phyloP scores from a whole-genome alignment of 2,888 invertebrate species.

The Andrena camellia region DNA sequence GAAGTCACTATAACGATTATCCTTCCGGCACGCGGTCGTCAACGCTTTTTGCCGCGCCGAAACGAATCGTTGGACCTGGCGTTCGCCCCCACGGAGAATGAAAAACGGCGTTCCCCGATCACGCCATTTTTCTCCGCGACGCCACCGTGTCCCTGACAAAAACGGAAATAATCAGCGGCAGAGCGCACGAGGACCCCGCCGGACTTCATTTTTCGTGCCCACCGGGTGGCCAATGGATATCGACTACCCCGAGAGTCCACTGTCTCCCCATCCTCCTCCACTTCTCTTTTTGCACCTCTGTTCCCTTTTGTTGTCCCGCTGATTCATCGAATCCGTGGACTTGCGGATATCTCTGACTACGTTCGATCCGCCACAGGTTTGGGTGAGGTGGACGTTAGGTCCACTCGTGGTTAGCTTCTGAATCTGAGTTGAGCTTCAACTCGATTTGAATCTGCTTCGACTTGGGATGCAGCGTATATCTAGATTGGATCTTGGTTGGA shows the following conservation, averaged over 20 bases:
- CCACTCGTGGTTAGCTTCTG: too few species aligned
- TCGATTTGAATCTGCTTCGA: too few species aligned
- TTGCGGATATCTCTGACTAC: slow-evolving; percentile 31
- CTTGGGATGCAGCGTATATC: too few species aligned
- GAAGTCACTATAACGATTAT: slow-evolving; percentile 33
- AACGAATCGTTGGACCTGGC: slow-evolving; percentile 63
- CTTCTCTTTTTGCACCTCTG: background rate
- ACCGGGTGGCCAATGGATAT: slow-evolving; percentile 66
- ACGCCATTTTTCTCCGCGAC: slow-evolving; percentile 67
- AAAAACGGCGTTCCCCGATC: slow-evolving; percentile 69
- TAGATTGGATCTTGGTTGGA: too few species aligned
- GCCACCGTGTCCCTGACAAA: slow-evolving; percentile 50
- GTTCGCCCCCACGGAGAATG: slow-evolving; percentile 33
- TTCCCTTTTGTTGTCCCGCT: slow-evolving; percentile 41
- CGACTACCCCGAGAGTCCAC: slow-evolving; percentile 49
- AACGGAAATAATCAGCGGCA: slow-evolving; percentile 71
- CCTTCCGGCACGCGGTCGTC: slow-evolving; percentile 58
- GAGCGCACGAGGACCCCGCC: slow-evolving; percentile 16
- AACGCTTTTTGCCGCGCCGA: slow-evolving; percentile 56
- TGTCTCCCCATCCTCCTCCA: background rate
- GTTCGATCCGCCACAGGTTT: background rate
- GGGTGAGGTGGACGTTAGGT: background rate
- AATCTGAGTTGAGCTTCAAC: too few species aligned
- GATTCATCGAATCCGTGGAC: slow-evolving; percentile 57
- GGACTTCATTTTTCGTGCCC: slow-evolving; percentile 67